A percentile compares a stretch with the other conserved stretches of the same genome.
Evolutionary conservation across 2,888 invertebrate species (phyloP).

Genomic region (Callyntrura guangdongensis): DNA sequence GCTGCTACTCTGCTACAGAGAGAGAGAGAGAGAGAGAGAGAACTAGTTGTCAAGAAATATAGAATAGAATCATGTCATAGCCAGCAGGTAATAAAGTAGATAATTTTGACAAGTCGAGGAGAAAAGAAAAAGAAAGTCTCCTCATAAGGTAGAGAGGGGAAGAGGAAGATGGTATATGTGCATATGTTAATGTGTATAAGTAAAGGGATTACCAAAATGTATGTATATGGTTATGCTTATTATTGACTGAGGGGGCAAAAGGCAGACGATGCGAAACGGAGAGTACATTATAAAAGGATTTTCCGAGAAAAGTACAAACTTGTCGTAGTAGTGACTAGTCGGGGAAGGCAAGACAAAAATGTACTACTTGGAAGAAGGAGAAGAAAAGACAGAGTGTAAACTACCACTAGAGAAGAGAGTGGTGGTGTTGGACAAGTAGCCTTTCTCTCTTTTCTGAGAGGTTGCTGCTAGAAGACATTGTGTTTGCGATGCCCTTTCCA

Average conservation of each 20-base stretch:
- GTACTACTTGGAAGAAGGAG: too few species aligned
- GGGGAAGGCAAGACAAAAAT: too few species aligned
- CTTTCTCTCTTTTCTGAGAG: constrained; percentile 66
- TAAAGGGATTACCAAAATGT: background rate
- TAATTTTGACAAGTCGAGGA: constrained; percentile 24
- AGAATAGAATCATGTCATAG: background rate
- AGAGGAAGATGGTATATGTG: background rate
- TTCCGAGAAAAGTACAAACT: background rate
- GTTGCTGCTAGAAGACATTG: constrained; percentile 19
- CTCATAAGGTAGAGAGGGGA: background rate
- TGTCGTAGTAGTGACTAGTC: too few species aligned
- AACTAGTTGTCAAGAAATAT: constrained; percentile 21
- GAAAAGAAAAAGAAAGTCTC: background rate
- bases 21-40: too few species aligned
- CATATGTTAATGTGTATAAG: background rate
- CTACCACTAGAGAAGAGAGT: background rate
- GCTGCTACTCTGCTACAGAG: too few species aligned
- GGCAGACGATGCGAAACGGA: background rate
- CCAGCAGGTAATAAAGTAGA: constrained; percentile 6
- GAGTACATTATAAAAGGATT: background rate
- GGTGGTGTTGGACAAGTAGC: constrained; percentile 19
- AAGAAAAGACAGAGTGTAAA: too few species aligned
- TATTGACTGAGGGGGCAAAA: background rate
- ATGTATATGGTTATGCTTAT: background rate
- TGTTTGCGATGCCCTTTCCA: constrained; percentile 63